Conservation (phyloP, 1,140 invertebrate genomes). For the Zaprionus tsacasi region DNA sequence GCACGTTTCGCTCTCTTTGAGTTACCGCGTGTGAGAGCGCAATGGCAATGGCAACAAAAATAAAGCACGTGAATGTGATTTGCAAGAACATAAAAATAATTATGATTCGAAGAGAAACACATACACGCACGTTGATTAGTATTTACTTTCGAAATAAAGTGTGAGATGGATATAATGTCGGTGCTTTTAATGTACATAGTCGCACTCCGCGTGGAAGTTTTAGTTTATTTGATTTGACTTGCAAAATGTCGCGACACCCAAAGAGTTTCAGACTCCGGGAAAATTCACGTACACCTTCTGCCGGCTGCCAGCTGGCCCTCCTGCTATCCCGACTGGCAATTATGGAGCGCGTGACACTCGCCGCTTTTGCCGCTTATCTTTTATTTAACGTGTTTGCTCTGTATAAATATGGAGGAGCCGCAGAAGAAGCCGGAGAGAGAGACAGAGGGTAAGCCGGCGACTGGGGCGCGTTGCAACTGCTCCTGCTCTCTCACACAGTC, state of each 20-base stretch:
- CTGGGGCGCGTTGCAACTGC: conserved; percentile 19
- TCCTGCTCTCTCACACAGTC: conserved; percentile 18
- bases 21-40: not conserved
- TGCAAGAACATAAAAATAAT: not conserved
- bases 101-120: not conserved
- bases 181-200: not conserved
- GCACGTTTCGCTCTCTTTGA: not conserved
- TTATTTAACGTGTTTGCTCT: conserved; percentile 79
- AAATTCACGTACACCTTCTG: not conserved
- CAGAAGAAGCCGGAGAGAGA: conserved; percentile 10
- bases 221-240: conserved; percentile 67
- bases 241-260: conserved; percentile 58
- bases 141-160: conserved; percentile 8
- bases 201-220: conserved; percentile 37
- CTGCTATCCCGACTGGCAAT: conserved; percentile 34
- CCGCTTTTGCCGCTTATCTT: conserved; percentile 71
- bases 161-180: conserved; percentile 4
- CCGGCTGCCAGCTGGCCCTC: not conserved
- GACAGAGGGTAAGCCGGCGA: conserved; percentile 18
- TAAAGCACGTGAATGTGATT: not conserved
- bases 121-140: not conserved
- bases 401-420: conserved; percentile 76
- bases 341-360: conserved; percentile 71
- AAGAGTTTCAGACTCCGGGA: conserved; percentile 11
- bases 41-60: not conserved